These are phyloP conservation scores for Loris lydekkerianus DNA, from an alignment of 2,797 vertebrate species.

Conservation along the genomic window DNA sequence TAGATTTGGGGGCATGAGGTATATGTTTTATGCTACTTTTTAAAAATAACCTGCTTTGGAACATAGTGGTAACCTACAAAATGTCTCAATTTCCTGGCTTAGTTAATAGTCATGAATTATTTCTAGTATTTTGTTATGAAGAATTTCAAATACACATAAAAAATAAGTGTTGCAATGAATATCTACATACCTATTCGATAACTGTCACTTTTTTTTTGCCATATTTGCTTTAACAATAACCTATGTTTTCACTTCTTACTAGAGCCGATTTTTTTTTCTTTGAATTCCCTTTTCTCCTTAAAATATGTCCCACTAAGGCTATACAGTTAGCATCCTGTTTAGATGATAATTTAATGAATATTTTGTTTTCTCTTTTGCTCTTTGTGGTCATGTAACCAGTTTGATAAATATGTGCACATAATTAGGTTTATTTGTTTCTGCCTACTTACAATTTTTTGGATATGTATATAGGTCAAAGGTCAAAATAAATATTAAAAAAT, in stretches of 20 bases:
- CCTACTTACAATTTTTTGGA: not conserved
- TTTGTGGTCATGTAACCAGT: not conserved
- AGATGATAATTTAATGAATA: not conserved
- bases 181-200: not conserved
- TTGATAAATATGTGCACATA: not conserved
- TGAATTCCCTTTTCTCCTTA: not conserved
- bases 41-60: slow-evolving; percentile 56
- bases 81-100: slow-evolving; percentile 17
- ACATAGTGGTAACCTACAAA: slow-evolving; percentile 30
- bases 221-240: not conserved
- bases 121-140: slow-evolving; percentile 18
- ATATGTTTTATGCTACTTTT: slow-evolving; percentile 17
- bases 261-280: slow-evolving; percentile 28
- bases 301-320: not conserved
- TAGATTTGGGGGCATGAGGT: not conserved
- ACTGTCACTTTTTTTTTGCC: not conserved
- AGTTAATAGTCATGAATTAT: not conserved
- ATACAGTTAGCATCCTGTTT: not conserved
- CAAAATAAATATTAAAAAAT: not conserved
- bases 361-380: not conserved
- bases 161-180: not conserved
- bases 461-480: not conserved
- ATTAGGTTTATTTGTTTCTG: not conserved
- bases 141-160: not conserved
- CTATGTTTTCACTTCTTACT: not conserved